Evolutionary conservation across 2,888 invertebrate species (phyloP).

Genomic region (Calameuta filiformis): DNA sequence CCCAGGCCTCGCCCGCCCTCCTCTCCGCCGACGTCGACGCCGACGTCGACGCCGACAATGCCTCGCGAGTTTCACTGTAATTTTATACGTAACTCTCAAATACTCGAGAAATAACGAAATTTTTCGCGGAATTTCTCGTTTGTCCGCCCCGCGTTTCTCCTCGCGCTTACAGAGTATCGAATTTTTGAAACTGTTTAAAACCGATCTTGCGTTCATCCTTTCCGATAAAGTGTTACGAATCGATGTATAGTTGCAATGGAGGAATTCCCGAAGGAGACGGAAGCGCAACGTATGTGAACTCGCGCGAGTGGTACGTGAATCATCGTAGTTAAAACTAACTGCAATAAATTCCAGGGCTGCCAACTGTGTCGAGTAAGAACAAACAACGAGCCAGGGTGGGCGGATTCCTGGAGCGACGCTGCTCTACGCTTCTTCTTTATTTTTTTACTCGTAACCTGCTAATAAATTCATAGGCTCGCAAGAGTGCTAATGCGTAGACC

Average conservation of each 20-base stretch:
- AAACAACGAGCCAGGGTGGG: not conserved
- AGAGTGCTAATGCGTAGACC: slow-evolving; percentile 5
- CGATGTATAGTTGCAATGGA: too few species aligned
- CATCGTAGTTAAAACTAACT: slow-evolving; percentile 40
- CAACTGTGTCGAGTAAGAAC: not conserved
- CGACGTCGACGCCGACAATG: slow-evolving; percentile 11
- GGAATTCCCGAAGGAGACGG: too few species aligned
- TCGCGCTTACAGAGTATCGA: too few species aligned
- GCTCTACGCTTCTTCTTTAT: slow-evolving; percentile 16
- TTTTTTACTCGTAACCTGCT: slow-evolving; percentile 32
- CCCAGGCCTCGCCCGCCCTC: too few species aligned
- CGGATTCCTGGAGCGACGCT: slow-evolving; percentile 10
- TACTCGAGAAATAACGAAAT: not conserved
- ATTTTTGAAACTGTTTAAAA: too few species aligned
- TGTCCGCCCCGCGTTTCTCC: slow-evolving; percentile 3
- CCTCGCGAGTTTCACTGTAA: slow-evolving; percentile 34
- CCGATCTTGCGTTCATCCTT: too few species aligned
- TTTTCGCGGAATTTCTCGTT: slow-evolving; percentile 35
- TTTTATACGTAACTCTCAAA: slow-evolving; percentile 26
- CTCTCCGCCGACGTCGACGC: not conserved
- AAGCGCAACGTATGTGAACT: too few species aligned
- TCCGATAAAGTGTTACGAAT: too few species aligned
- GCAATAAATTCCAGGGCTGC: slow-evolving; percentile 37
- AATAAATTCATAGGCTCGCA: slow-evolving; percentile 50
- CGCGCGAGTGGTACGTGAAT: slow-evolving; percentile 24